Base-by-base conservation (phyloP, 2,797 vertebrate species). In the Acanthurus lineatus region DNA sequence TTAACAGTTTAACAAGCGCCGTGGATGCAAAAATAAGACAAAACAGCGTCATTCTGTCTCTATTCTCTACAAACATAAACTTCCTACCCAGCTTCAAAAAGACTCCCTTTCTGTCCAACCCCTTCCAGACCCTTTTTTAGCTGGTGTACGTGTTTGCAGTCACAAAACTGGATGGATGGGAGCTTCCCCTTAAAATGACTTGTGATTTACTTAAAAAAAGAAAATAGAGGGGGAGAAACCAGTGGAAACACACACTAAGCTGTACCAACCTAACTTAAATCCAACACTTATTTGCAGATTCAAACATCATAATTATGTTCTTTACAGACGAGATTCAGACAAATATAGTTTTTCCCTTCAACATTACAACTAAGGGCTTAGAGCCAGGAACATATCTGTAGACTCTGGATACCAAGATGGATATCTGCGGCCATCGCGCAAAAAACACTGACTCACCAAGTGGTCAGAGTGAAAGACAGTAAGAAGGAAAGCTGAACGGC, bases 41-140 rank as follows among this genome's bases (percentile, higher is more conserved):
- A 35, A 81, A 56, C 48, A 67, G 17, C 6, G 20, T 72, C 8
- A 57, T 48, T 70, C 72, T 54, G 61, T 40, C 32, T 82, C 42
- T 63, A 2, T 66, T 83, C 44, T 79, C 47, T 73, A 70, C 22
- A 57, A 83, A 86, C 15, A 76, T 78, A 89, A 81, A 74, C 67
- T 76, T 84, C 86, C 85, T 74, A 58, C n/a, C 48, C 9, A 0
- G 76, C 85, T 85, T 88, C 75, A 87, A 84, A 86, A 82, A 81
- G 75, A 40, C 1, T 40, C 57, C 22, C 47, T 32, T 11, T 53
- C 48, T 56, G 16, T 68, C 22, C 44, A 76, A 76, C 65, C 71
- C 57, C 20, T 12, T 79, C 63, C 42, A 78, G 19, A 38, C 15
- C 32, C 32, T 35, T 35, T 35, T 19, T 19, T 20, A 76, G 69